Evolutionary conservation across 2,888 invertebrate species (phyloP), one percentile per base, ranked within the genome.

Genomic region (Norana najaformis): DNA sequence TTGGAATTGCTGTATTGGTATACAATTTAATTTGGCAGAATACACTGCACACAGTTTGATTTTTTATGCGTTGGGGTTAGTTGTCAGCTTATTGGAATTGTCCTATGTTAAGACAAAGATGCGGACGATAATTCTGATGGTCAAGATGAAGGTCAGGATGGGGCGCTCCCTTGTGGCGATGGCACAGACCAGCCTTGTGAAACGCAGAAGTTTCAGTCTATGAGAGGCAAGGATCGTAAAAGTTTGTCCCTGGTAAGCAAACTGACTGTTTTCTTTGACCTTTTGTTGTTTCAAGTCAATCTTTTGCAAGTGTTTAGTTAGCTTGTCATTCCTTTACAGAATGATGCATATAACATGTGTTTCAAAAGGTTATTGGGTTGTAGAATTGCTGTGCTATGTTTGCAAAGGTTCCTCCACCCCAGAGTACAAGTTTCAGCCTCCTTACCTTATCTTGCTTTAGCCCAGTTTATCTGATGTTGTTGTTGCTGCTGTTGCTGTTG

Each of bases 161-260:
- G 41, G 41, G 47, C 37, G 20, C 88, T 34, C 38, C 37, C 89
- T 5, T 34, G 37, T n/a, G 41, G 37, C 23, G 69, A 39, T 37
- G 37, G 39, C n/a, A 39, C 88, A 4, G 90, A 89, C 30, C 88
- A 89, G 6, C 89, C 90, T 16, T 89, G 90, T 83, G 38, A 83
- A 36, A 35, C 82, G 4, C 88, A 90, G 85, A 90, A 47, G 53
- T 90, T 94, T 93, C 93, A 93, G 85, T 94, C 94, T 23, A 94
- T 94, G 11, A 92, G 94, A 88, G 93, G 93, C 5, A 92, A 94
- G 34, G 92, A 93, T 39, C 92, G 93, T 82, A 93, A 94, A 90
- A 95, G 95, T 91, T 92, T 95, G 30, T 94, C 95, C 47, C 90
- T 95, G 93, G 95, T 95, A 92, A 92, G 93, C 92, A 88, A 18